Conservation (phyloP, 2,113 vertebrate genomes). For the Laticauda laticaudata region DNA sequence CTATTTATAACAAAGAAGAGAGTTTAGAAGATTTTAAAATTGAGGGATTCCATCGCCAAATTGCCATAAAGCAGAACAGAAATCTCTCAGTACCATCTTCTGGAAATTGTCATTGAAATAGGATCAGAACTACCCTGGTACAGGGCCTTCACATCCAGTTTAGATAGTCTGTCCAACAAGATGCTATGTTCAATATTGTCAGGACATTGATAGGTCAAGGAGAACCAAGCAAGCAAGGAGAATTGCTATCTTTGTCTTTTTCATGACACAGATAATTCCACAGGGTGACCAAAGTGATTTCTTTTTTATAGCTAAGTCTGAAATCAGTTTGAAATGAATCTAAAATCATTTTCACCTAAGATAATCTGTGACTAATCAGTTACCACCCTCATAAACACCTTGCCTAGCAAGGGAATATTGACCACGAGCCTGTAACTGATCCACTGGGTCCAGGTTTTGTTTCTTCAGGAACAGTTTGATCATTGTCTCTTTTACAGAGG, state of each 20-base stretch:
- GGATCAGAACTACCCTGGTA: background rate
- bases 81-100: background rate
- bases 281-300: background rate
- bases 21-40: background rate
- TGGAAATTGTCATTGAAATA: background rate
- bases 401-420: background rate
- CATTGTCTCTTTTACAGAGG: background rate
- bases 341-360: background rate
- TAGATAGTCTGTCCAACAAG: background rate
- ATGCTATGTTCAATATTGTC: background rate
- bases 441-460: background rate
- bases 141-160: background rate
- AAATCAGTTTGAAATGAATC: background rate
- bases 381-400: background rate
- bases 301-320: background rate
- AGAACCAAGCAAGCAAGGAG: background rate
- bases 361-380: background rate
- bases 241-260: background rate
- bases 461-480: background rate
- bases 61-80: background rate
- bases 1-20: constrained; percentile 13
- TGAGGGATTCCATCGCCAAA: background rate
- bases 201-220: background rate
- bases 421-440: background rate
- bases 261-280: background rate